Conservation (phyloP, 2,888 invertebrate genomes). For the Hydrotaea diabolus region DNA sequence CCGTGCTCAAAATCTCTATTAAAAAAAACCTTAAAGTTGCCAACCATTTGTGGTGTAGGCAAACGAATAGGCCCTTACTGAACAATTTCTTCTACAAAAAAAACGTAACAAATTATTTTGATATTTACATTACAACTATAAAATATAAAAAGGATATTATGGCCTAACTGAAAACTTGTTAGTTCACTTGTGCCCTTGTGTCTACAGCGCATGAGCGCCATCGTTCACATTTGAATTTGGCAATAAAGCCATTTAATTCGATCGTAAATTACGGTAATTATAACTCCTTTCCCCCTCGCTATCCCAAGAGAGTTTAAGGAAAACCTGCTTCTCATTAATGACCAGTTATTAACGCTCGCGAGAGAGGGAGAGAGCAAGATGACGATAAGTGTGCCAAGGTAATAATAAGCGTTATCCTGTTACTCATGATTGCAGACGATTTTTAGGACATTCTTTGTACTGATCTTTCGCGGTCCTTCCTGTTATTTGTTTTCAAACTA, state of each 20-base stretch:
- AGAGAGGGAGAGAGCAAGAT: too few species aligned
- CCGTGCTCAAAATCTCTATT: too few species aligned
- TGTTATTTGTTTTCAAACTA: too few species aligned
- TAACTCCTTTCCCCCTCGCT: neutral
- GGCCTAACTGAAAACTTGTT: neutral
- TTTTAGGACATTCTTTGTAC: neutral
- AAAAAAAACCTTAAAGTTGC: too few species aligned
- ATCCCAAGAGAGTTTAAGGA: conserved; percentile 32
- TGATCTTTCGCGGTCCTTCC: too few species aligned
- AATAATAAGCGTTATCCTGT: conserved; percentile 55
- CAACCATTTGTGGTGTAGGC: too few species aligned
- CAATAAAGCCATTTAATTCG: conserved; percentile 22
- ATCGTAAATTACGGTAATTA: conserved; percentile 40
- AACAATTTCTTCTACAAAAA: too few species aligned
- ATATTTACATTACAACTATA: too few species aligned
- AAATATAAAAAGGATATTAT: too few species aligned
- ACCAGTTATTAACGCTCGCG: neutral
- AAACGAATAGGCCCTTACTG: too few species aligned
- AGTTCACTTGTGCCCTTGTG: neutral
- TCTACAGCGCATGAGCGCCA: too few species aligned
- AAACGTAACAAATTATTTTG: too few species aligned
- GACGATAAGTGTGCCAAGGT: conserved; percentile 62
- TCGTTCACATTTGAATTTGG: neutral
- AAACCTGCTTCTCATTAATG: conserved; percentile 62
- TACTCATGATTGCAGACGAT: neutral